phyloP scores from a whole-genome alignment of 2,888 invertebrate species.

The Morpho helenor region DNA sequence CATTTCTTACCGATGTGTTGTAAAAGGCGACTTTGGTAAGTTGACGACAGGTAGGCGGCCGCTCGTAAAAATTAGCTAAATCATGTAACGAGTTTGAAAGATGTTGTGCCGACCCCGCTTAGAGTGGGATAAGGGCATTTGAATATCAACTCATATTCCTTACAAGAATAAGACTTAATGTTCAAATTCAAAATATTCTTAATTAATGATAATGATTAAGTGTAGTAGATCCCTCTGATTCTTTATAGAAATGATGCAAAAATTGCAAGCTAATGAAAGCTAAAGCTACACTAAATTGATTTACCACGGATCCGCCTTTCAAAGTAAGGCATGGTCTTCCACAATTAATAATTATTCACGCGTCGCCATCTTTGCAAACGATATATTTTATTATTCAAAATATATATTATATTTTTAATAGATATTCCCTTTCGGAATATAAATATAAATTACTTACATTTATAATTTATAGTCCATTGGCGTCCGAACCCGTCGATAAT shows the following conservation, averaged over 20 bases:
- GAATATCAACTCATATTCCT: no score
- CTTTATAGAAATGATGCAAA: constrained; percentile 39
- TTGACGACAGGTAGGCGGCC: no score
- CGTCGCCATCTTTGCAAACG: constrained; percentile 15
- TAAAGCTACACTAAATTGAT: constrained; percentile 12
- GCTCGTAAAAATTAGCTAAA: no score
- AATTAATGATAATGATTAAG: neutral
- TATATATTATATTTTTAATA: no score
- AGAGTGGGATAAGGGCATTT: no score
- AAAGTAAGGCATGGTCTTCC: constrained; percentile 14
- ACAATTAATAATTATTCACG: constrained; percentile 22
- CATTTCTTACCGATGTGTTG: no score
- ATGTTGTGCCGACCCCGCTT: no score
- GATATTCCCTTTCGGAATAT: no score
- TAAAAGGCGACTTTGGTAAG: no score
- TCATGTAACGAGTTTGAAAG: no score
- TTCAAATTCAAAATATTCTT: no score
- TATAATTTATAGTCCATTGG: constrained; percentile 48
- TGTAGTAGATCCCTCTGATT: constrained; percentile 24
- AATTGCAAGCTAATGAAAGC: constrained; percentile 5
- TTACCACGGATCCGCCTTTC: constrained; percentile 15
- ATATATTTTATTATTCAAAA: neutral
- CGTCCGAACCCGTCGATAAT: constrained; percentile 35
- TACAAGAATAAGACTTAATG: no score
- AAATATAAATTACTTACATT: constrained; percentile 48